Evolutionary conservation across 2,797 vertebrate genomes (phyloP), one percentile per base, ranked within the genome.

Genomic region (Hydrolagus colliei): DNA sequence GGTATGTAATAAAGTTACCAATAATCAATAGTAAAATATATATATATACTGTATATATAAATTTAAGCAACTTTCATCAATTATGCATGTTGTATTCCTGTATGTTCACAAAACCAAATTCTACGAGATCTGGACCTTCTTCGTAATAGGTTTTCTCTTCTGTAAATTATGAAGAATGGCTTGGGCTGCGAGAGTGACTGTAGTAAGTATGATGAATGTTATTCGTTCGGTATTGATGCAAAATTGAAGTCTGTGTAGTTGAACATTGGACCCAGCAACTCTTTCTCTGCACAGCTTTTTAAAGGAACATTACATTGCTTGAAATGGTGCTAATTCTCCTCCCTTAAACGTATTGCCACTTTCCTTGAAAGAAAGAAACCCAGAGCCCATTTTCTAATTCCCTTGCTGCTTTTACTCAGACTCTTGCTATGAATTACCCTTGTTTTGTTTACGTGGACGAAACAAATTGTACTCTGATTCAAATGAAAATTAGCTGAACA

Each of bases 151-250:
- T n/a, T 71, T 82, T 84, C 32, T n/a, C 32, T 16, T 27, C 22
- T 63, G 13, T 32, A 80, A 80, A 14, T 67, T 84, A 41, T 84
- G 18, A 84, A 84, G 65, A 71, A 35, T 32, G 9, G 65, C 16
- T 84, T 84, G 65, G 68, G 68, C 65, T 41, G 11, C 35, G 13
- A 84, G 41, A 18, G 4, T 18, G n/a, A 27, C 65, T 84, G 67
- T 32, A 10, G 79, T 71, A 84, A 84, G 79, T 67, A 84, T 84
- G 79, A 71, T 84, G 65, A 20, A 84, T 84, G 79, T 52, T 84
- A 18, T 71, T 84, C n/a, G 35, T 84, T 68, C 32, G 41, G 9
- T 20, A 71, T 71, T 16, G 52, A 84, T 68, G 16, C 62, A 84
- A 68, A 84, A 10, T 35, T 84, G 79, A 84, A 84, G 41, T 68